Conservation (phyloP, 2,113 vertebrate species). For the Chlamydotis undulata region DNA sequence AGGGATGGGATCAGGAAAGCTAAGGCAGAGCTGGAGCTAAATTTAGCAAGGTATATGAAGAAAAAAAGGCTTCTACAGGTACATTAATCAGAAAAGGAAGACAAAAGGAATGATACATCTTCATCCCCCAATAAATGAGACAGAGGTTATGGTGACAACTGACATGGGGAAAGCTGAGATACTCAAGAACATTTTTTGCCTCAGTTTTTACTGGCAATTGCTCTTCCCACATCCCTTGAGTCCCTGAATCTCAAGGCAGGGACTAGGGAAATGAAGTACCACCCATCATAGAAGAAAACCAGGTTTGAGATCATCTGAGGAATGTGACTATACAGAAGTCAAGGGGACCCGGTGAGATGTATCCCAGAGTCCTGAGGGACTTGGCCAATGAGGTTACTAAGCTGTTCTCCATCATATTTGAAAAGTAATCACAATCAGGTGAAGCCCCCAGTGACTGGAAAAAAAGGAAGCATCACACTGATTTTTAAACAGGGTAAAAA, state of each 20-base stretch:
- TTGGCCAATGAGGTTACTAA: not conserved
- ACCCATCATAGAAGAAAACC: not conserved
- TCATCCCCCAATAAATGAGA: not conserved
- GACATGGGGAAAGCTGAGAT: not conserved
- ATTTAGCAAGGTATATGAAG: not conserved
- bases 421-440: not conserved
- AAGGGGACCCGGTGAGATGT: not conserved
- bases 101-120: not conserved
- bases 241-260: not conserved
- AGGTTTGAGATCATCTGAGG: not conserved
- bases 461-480: not conserved
- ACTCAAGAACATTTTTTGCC: not conserved
- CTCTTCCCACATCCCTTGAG: not conserved
- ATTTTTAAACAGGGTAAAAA: not conserved
- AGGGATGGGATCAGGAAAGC: not conserved
- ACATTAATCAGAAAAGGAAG: not conserved
- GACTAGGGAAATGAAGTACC: not conserved
- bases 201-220: not conserved
- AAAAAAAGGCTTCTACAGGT: not conserved
- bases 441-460: not conserved
- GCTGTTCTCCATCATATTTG: not conserved
- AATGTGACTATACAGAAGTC: not conserved
- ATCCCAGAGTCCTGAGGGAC: not conserved
- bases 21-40: not conserved
- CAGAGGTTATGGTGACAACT: not conserved